Conservation (phyloP, 2,888 invertebrate species). For the Achlya flavicornis region DNA sequence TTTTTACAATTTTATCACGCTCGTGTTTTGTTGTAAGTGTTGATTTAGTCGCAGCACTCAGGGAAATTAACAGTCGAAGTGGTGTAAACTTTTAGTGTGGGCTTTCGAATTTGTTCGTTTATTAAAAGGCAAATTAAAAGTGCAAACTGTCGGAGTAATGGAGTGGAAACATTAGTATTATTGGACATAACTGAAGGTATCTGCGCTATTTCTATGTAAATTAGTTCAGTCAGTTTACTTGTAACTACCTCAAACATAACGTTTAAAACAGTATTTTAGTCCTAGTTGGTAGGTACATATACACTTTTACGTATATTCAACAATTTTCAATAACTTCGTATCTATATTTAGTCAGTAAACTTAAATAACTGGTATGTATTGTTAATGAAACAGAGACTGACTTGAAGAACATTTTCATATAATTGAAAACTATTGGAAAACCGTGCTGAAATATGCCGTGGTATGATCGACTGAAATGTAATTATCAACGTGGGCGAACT, state of each 20-base stretch:
- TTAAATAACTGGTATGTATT: no score
- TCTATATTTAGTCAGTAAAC: no score
- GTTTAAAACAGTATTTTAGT: no score
- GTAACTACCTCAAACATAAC: no score
- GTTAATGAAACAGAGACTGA: no score
- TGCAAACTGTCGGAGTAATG: slow-evolving; percentile 37
- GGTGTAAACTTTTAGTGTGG: slow-evolving; percentile 29
- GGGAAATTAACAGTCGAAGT: slow-evolving; percentile 37
- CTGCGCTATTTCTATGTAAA: slow-evolving; percentile 17
- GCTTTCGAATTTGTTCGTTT: slow-evolving; percentile 40
- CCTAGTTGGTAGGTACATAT: no score
- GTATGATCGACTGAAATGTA: neutral
- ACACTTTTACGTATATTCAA: no score
- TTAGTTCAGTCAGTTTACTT: neutral
- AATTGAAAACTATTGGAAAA: slow-evolving; percentile 10
- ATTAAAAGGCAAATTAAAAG: slow-evolving; percentile 46
- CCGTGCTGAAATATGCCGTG: neutral
- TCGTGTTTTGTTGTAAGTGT: slow-evolving; percentile 18
- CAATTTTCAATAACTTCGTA: no score
- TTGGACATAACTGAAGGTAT: slow-evolving; percentile 15
- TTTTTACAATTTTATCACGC: neutral
- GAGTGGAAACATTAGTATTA: slow-evolving; percentile 36
- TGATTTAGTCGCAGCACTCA: slow-evolving; percentile 43
- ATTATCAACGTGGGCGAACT: neutral
- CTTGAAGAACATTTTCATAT: no score